Percentiles rank a stretch among this genome's conserved stretches.
Evolutionary conservation across 37 sponge, comb jelly and placozoan genomes (phyloP).

Genomic region (Lycopodina hypogea): DNA sequence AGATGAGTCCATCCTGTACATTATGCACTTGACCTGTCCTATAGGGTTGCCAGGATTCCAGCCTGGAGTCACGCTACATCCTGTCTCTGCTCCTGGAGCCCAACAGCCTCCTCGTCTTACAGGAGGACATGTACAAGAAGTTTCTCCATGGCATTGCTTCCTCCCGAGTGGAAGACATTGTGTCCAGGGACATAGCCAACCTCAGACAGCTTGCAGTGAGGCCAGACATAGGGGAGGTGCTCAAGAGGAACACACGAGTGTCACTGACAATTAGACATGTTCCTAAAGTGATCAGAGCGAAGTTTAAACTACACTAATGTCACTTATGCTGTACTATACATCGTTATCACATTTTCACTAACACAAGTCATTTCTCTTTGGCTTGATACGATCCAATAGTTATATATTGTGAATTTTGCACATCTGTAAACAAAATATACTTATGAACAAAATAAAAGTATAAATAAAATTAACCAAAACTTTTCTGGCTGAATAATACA

Average conservation of each 20-base stretch:
- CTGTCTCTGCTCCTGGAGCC: conserved; percentile 91
- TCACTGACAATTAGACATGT: conserved; percentile 96
- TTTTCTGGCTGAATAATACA: too few relatives aligned
- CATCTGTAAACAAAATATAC: too few relatives aligned
- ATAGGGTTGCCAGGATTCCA: conserved; percentile 19
- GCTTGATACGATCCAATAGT: too few relatives aligned
- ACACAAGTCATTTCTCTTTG: too few relatives aligned
- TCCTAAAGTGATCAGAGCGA: conserved; percentile 79
- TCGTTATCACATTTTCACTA: too few relatives aligned
- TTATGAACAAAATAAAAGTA: too few relatives aligned
- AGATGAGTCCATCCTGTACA: too few relatives aligned
- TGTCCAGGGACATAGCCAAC: conserved; percentile 45
- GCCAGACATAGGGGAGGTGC: conserved; percentile 9
- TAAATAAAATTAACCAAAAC: too few relatives aligned
- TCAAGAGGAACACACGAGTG: conserved; percentile 83
- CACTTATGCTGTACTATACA: too few relatives aligned
- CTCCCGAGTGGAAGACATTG: conserved; percentile 38
- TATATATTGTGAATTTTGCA: too few relatives aligned
- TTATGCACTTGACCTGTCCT: too few relatives aligned
- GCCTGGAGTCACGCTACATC: conserved; percentile 52
- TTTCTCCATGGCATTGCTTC: conserved; percentile 84
- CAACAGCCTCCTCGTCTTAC: conserved; percentile 81
- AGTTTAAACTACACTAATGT: conserved; percentile 57
- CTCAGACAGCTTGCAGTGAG: conserved; percentile 21
- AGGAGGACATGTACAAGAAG: conserved; percentile 78